Evolutionary conservation across 2,113 vertebrate genomes (phyloP).

Genomic region (Aspiorhynchus laticeps): DNA sequence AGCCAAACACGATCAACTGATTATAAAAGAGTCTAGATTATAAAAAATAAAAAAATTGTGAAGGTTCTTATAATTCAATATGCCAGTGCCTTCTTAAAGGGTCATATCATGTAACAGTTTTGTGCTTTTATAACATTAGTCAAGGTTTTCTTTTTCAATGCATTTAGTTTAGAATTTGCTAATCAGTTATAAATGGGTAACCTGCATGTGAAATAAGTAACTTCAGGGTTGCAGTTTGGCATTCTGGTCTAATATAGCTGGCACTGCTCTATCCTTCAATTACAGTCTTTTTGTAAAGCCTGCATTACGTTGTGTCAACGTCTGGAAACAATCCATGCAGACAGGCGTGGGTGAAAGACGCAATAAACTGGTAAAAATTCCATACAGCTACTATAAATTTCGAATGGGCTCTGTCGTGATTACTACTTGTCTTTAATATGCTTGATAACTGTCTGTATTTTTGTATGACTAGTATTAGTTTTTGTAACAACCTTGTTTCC

Average conservation of each 20-base stretch:
- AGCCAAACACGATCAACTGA: too few relatives aligned
- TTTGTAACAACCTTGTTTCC: neutral
- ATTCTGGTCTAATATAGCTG: neutral
- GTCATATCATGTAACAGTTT: neutral
- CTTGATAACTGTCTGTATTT: neutral
- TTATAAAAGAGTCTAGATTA: too few relatives aligned
- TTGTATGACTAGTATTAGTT: neutral
- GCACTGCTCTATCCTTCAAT: neutral
- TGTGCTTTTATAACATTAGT: neutral
- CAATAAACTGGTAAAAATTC: neutral
- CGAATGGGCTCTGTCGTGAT: neutral
- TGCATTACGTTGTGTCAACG: neutral
- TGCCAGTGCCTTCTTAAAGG: neutral
- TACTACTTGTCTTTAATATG: neutral
- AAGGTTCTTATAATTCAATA: neutral
- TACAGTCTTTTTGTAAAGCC: neutral
- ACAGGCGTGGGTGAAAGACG: neutral
- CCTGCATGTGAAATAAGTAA: neutral
- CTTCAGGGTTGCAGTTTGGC: neutral
- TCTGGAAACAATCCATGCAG: neutral
- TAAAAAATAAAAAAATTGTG: neutral
- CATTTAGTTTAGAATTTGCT: conserved; percentile 3
- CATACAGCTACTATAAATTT: neutral
- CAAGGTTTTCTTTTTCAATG: neutral
- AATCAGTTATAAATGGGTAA: neutral